Percentiles rank a stretch among this genome's conserved stretches.
Evolutionary conservation across 1,140 invertebrate species (phyloP).

Genomic region (Drosophila melanica): DNA sequence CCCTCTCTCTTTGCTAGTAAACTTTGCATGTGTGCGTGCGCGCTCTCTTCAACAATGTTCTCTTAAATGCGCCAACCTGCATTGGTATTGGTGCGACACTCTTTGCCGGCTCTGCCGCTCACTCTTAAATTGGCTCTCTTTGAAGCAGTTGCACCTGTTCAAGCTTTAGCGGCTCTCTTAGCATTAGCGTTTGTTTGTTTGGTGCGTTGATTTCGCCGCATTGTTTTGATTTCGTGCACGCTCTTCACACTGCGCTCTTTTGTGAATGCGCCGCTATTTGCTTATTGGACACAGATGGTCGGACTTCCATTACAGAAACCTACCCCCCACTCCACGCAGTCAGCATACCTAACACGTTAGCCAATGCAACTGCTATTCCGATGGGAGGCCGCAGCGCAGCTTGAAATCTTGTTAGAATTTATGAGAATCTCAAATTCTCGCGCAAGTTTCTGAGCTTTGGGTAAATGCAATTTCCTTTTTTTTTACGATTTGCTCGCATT

Average conservation of each 20-base stretch:
- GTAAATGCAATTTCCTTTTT: conserved; percentile 77
- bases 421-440: conserved; percentile 81
- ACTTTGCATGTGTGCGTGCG: conserved; percentile 57
- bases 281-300: conserved; percentile 68
- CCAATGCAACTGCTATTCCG: conserved; percentile 39
- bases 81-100: conserved; percentile 54
- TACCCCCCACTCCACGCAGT: neutral
- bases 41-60: conserved; percentile 47
- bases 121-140: conserved; percentile 25
- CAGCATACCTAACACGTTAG: neutral
- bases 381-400: conserved; percentile 55
- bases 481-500: conserved; percentile 69
- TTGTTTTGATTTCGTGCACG: conserved; percentile 58
- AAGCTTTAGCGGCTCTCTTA: conserved; percentile 50
- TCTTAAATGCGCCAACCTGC: conserved; percentile 55
- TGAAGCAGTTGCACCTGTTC: conserved; percentile 57
- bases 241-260: conserved; percentile 29
- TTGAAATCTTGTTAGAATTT: conserved; percentile 82
- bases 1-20: conserved; percentile 38
- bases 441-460: conserved; percentile 78
- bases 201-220: conserved; percentile 28
- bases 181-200: conserved; percentile 14
- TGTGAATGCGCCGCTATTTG: conserved; percentile 58
- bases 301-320: neutral
- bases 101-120: conserved; percentile 30